A percentile compares a stretch with the other conserved stretches of the same genome.
phyloP scores from a whole-genome alignment of 2,888 invertebrate genomes.

The Steinernema carpocapsae region DNA sequence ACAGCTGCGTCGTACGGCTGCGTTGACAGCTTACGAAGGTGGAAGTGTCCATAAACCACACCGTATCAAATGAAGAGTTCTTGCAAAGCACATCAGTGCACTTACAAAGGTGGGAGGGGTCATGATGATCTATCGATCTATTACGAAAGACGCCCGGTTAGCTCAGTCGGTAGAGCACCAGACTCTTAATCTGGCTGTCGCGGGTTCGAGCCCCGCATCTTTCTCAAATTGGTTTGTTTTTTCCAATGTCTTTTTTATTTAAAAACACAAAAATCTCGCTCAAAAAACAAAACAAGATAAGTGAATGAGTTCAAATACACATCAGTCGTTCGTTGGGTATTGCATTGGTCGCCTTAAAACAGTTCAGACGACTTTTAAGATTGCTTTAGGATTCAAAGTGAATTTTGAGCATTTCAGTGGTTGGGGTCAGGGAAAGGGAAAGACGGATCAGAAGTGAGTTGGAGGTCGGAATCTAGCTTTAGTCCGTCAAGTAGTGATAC shows the following conservation, averaged over 20 bases:
- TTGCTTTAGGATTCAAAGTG: background rate
- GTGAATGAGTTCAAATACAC: constrained; percentile 7
- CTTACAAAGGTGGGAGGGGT: too few relatives aligned
- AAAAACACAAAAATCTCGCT: too few relatives aligned
- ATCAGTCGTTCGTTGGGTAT: background rate
- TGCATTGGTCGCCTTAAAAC: background rate
- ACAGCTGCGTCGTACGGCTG: too few relatives aligned
- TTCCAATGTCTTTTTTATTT: too few relatives aligned
- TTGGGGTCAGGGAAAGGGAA: background rate
- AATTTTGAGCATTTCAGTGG: background rate
- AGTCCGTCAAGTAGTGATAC: constrained; percentile 67
- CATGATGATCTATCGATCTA: too few relatives aligned
- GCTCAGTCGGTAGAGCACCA: constrained; percentile 68
- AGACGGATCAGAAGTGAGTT: constrained; percentile 20
- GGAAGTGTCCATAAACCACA: too few relatives aligned
- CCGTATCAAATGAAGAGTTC: too few relatives aligned
- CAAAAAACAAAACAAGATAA: background rate
- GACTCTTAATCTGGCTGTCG: constrained; percentile 68
- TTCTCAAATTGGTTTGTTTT: too few relatives aligned
- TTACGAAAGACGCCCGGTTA: constrained; percentile 63
- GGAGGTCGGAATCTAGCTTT: background rate
- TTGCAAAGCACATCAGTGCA: too few relatives aligned
- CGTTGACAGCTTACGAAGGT: too few relatives aligned
- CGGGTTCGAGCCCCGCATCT: constrained; percentile 68
- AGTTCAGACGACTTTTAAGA: background rate